Evolutionary conservation across 2,113 vertebrate species (phyloP).

Genomic region (Callaeas wilsoni): DNA sequence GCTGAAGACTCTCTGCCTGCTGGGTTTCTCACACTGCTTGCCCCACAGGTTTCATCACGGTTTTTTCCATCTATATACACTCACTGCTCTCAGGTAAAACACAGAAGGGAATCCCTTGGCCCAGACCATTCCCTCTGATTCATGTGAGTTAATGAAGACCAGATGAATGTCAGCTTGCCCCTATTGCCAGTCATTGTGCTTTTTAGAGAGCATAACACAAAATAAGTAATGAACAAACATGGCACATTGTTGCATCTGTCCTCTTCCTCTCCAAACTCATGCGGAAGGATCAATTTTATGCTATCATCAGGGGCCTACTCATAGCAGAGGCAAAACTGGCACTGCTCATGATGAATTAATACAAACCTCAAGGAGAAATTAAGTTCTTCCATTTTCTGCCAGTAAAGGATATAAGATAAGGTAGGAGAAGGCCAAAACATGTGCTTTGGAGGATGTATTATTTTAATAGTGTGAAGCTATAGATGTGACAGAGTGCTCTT

Average conservation of each 20-base stretch:
- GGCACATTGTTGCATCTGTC: accelerated
- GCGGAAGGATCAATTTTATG: neutral
- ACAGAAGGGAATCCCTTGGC: neutral
- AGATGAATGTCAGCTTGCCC: neutral
- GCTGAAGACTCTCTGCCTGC: neutral
- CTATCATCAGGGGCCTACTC: neutral
- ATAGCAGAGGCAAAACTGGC: neutral
- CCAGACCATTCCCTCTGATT: neutral
- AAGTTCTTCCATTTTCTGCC: neutral
- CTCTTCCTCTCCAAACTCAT: neutral
- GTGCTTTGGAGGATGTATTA: neutral
- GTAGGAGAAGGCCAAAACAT: conserved; percentile 4
- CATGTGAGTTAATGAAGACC: neutral
- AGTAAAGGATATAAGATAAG: neutral
- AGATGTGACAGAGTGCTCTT: neutral
- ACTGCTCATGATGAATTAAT: neutral
- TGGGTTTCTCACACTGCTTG: neutral
- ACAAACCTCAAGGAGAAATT: conserved; percentile 3
- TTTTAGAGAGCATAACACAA: neutral
- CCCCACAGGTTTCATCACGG: neutral
- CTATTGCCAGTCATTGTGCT: neutral
- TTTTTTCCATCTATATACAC: neutral
- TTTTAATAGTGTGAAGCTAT: conserved; percentile 5
- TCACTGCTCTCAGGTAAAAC: neutral
- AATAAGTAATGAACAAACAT: neutral